Evolutionary conservation across 2,113 vertebrate species (phyloP).

Genomic region (Pogonocichla stellata): DNA sequence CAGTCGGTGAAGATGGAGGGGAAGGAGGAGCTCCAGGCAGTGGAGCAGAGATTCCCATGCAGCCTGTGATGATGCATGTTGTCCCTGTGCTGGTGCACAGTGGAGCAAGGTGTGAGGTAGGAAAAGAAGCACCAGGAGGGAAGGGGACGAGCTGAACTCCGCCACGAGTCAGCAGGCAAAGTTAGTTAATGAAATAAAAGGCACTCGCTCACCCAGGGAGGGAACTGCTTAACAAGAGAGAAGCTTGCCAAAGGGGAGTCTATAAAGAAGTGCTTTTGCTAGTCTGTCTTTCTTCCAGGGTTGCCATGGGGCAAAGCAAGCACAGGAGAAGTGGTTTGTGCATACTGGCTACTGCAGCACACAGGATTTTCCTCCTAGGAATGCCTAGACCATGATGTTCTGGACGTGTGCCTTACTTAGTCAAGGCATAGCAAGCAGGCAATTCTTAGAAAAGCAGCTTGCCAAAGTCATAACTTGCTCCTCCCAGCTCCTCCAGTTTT

Average conservation of each 20-base stretch:
- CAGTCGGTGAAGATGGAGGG: not conserved
- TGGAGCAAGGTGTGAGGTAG: not conserved
- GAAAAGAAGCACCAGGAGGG: not conserved
- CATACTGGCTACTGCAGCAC: not conserved
- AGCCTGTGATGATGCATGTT: fast-evolving
- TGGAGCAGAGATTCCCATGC: not conserved
- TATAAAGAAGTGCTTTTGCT: fast-evolving
- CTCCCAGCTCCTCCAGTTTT: not conserved
- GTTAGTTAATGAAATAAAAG: not conserved
- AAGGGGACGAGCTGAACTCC: not conserved
- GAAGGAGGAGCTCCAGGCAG: not conserved
- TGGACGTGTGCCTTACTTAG: not conserved
- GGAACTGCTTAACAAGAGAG: not conserved
- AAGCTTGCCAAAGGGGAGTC: not conserved
- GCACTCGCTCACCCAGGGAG: fast-evolving
- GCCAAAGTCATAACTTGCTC: fast-evolving
- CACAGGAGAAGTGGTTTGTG: not conserved
- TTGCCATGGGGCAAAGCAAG: fast-evolving
- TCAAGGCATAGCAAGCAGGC: fast-evolving
- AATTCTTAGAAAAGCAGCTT: not conserved
- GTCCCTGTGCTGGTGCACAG: no score
- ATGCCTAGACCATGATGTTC: fast-evolving
- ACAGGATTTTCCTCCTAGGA: not conserved
- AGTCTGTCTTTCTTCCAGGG: not conserved
- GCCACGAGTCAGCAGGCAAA: not conserved